Base-by-base conservation (phyloP, 1,140 invertebrate genomes). In the Neodiprion virginianus region DNA sequence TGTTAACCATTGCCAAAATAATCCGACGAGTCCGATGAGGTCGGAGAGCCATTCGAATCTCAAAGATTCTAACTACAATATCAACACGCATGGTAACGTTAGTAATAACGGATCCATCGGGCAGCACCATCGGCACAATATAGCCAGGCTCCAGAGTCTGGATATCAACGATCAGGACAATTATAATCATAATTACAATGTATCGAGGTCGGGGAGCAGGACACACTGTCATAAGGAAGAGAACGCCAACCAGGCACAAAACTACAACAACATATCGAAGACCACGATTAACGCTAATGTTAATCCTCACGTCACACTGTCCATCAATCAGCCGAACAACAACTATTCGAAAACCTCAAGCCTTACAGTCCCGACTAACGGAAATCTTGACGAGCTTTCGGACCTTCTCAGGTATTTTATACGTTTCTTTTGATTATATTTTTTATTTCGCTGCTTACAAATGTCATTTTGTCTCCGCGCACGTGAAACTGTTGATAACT, bases 371-470 rank as follows among this genome's bases (percentile, higher is more conserved):
- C 65, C 78, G 0, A 82, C 84, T 7, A 89, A 89, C 47, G 88
- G 88, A 21, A 92, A 92, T 81, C 82, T 94, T 17, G 93, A 94
- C 74, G 94, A 95, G 81, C 84, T 94, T 1, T 94, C 93, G 8
- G 93, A 95, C 85, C 85, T 94, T 1, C 81, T 94, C 61, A 91
- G 93, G 77, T 40, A 40, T 40, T 40, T 40, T 5, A 40, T 92
- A 92, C 76, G 91, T 40, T 40, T 40, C 28, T 40, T 40, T 40
- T 40, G 78, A 23, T 82, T 82, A 40, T 40, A 40, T 1, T 40
- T 40, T 40, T 40, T 40, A 40, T 40, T 40, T 40, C 28, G 28
- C 28, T 40, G 28, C 28, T 40, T 40, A 5, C 28, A 3, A 3
- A 40, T 40, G 28, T 40, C 2, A 40, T 40, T 40, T 40, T 40